Evolutionary conservation across 2,888 invertebrate genomes (phyloP).

Genomic region (Caenorhabditis drosophilae): DNA sequence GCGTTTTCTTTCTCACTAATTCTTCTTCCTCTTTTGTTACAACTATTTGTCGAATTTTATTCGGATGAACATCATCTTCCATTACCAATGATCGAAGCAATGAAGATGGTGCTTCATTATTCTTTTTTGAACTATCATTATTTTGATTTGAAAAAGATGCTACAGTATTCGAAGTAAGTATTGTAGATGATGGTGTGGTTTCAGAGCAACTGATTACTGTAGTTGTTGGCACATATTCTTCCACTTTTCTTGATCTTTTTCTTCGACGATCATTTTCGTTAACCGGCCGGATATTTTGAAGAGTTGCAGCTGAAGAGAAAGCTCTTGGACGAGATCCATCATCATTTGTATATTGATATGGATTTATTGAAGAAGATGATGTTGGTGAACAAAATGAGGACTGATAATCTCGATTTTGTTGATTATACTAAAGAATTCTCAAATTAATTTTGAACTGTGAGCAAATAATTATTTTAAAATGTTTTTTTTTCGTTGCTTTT

Average conservation of each 20-base stretch:
- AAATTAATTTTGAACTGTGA: too few species aligned
- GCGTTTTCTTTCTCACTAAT: constrained; percentile 23
- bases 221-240: background rate
- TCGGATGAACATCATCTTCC: constrained; percentile 27
- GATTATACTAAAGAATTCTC: constrained; percentile 14
- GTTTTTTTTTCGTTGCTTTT: too few species aligned
- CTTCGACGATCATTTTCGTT: constrained; percentile 25
- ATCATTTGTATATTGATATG: constrained; percentile 8
- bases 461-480: too few species aligned
- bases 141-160: too few species aligned
- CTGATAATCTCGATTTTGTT: constrained; percentile 22
- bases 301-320: constrained; percentile 46
- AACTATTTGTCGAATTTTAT: constrained; percentile 26
- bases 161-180: constrained; percentile 11
- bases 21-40: constrained; percentile 36
- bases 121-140: too few species aligned
- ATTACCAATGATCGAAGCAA: constrained; percentile 39
- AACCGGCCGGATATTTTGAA: constrained; percentile 29
- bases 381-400: constrained; percentile 13
- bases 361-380: constrained; percentile 10
- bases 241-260: constrained; percentile 31
- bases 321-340: constrained; percentile 48
- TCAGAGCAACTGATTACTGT: background rate
- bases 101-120: constrained; percentile 17
- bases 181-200: constrained; percentile 12